Conservation (phyloP, 2,888 invertebrate genomes). For the Eristalis pertinax region DNA sequence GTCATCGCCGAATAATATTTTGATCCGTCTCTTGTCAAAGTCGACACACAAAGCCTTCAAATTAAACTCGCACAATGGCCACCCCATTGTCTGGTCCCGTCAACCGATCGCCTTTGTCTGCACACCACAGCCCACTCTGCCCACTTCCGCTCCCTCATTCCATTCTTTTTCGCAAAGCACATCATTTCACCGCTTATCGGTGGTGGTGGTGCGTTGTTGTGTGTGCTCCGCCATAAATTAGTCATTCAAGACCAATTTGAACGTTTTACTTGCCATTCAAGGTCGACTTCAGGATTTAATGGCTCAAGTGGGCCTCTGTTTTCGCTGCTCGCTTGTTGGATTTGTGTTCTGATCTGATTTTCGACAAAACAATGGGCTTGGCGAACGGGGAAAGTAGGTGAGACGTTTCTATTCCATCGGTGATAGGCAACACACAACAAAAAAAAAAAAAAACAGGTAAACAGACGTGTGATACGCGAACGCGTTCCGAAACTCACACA, state of each 20-base stretch:
- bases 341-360: not conserved
- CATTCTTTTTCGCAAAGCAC: not conserved
- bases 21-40: not conserved
- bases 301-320: not conserved
- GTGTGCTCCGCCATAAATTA: conserved; percentile 19
- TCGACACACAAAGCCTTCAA: not conserved
- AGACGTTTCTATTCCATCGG: not conserved
- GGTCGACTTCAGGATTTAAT: not conserved
- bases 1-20: not conserved
- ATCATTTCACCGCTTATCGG: not conserved
- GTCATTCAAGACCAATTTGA: conserved; percentile 28
- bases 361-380: not conserved
- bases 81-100: not conserved
- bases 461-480: not conserved
- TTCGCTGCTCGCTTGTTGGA: not conserved
- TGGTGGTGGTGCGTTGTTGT: not conserved
- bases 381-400: not conserved
- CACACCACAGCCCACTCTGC: not conserved
- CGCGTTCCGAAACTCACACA: not conserved
- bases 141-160: not conserved
- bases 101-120: not conserved
- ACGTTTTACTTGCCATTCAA: not conserved
- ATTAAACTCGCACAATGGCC: not conserved
- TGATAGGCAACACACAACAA: not conserved
- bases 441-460: not conserved